These are phyloP conservation scores for Aproaerema taeniolella DNA, from an alignment of 2,888 invertebrate genomes.

Conservation along the genomic window DNA sequence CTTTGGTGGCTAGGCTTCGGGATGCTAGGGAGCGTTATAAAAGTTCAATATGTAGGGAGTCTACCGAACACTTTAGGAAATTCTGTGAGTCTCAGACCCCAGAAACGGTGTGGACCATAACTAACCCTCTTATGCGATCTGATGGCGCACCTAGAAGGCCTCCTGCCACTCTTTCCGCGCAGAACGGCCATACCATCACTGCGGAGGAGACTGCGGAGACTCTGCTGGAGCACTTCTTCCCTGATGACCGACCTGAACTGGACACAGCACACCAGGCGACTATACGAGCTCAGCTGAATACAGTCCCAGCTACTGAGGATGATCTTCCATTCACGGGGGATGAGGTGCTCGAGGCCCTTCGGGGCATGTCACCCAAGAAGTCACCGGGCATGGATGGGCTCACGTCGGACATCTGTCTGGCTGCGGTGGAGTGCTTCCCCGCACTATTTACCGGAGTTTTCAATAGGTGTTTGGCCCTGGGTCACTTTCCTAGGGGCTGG, in stretches of 20 bases:
- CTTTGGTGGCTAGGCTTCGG: neutral
- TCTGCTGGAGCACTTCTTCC: neutral
- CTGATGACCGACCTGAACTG: neutral
- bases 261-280: neutral
- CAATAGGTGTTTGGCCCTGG: no score
- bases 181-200: neutral
- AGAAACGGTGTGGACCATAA: neutral
- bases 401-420: no score
- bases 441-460: no score
- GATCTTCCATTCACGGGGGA: no score
- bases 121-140: neutral
- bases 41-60: neutral
- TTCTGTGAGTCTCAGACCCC: neutral
- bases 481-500: no score
- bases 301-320: no score
- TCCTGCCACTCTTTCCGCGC: neutral
- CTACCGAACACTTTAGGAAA: neutral
- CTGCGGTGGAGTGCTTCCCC: no score
- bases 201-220: neutral
- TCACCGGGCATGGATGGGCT: no score
- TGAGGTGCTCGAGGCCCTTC: no score
- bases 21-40: neutral
- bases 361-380: no score
- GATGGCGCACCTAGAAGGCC: neutral
- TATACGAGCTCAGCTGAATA: neutral